Conservation (phyloP, 2,113 vertebrate genomes). For the Amia ocellicauda region DNA sequence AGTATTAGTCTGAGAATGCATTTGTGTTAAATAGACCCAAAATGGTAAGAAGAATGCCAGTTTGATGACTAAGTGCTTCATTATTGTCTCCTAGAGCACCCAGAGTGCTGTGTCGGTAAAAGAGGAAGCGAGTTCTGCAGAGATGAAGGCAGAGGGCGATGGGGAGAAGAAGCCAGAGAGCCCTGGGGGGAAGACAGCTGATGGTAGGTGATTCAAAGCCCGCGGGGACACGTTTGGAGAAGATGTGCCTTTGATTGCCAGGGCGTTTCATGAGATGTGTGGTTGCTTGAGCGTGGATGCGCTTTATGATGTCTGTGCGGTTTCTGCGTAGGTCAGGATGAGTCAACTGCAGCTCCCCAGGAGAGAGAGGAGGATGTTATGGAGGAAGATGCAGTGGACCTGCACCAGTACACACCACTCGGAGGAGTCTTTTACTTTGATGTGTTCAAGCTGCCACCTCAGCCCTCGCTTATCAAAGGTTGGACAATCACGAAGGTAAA, state of each 20-base stretch:
- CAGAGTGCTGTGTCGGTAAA: constrained; percentile 36
- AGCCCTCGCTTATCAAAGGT: constrained; percentile 51
- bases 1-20: no score
- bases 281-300: not conserved
- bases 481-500: constrained; percentile 81
- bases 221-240: constrained; percentile 22
- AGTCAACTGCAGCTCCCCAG: not conserved
- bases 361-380: rapidly evolving
- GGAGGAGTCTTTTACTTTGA: constrained; percentile 81
- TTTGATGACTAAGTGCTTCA: not conserved
- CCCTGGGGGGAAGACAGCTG: constrained; percentile 25
- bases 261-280: not conserved
- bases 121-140: constrained; percentile 14
- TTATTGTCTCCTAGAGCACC: constrained; percentile 39
- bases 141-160: constrained; percentile 15
- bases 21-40: no score
- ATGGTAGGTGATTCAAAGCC: constrained; percentile 35
- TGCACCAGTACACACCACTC: constrained; percentile 64
- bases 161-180: constrained; percentile 33
- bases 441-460: constrained; percentile 71
- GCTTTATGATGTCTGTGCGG: not conserved
- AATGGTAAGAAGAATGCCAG: no score
- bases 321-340: constrained; percentile 36
- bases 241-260: not conserved
- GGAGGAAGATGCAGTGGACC: constrained; percentile 56